phyloP scores from a whole-genome alignment of 2,888 invertebrate species.

The Tachina grossa region DNA sequence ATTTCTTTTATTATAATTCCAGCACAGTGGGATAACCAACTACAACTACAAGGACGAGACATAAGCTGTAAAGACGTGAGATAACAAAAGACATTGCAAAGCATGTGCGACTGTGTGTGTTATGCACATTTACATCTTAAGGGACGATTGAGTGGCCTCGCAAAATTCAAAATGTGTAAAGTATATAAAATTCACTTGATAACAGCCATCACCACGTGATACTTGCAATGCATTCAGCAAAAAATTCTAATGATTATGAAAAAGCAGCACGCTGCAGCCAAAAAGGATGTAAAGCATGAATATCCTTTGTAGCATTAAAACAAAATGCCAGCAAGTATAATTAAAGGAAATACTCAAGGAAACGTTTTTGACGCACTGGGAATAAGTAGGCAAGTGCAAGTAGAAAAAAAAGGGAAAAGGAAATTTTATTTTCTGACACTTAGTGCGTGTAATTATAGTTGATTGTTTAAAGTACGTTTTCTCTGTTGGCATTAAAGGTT shows the following conservation, averaged over 20 bases:
- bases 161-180: conserved; percentile 26
- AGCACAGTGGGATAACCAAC: conserved; percentile 61
- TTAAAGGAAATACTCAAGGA: conserved; percentile 64
- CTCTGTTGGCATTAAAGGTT: conserved; percentile 30
- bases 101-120: neutral
- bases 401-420: neutral
- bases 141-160: conserved; percentile 43
- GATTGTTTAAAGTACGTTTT: neutral
- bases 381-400: neutral
- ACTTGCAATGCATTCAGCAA: conserved; percentile 43
- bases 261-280: neutral
- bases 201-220: conserved; percentile 61
- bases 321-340: conserved; percentile 44
- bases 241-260: conserved; percentile 36
- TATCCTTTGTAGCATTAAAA: neutral
- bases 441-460: conserved; percentile 31
- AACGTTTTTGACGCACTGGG: conserved; percentile 1
- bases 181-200: conserved; percentile 53
- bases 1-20: conserved; percentile 36
- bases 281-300: conserved; percentile 9
- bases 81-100: neutral
- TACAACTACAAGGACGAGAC: conserved; percentile 42
- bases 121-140: conserved; percentile 1
- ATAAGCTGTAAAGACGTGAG: neutral
- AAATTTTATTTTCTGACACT: conserved; percentile 15